Evolutionary conservation across 2,797 vertebrate species (phyloP).

Genomic region (Hippoglossus hippoglossus): DNA sequence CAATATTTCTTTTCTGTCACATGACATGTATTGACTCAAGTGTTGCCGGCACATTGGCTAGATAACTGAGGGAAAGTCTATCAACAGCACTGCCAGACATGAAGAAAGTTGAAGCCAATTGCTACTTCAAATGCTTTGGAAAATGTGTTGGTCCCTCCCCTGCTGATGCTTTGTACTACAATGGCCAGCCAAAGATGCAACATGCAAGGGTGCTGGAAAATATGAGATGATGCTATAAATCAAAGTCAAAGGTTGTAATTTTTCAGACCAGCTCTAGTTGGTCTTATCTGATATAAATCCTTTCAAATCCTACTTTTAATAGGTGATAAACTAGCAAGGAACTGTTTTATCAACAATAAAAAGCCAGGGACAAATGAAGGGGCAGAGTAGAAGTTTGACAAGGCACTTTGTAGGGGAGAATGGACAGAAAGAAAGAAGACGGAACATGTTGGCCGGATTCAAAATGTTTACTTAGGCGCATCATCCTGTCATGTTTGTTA

Average conservation of each 20-base stretch:
- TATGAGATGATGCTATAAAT: not conserved
- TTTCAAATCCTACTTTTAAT: not conserved
- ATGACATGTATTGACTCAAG: not conserved
- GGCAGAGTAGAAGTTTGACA: constrained; percentile 16
- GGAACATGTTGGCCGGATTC: not conserved
- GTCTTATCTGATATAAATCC: not conserved
- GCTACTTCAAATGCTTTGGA: constrained; percentile 5
- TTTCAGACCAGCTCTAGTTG: not conserved
- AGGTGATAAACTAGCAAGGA: not conserved
- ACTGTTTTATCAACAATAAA: constrained; percentile 14
- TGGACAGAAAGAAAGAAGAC: constrained; percentile 4
- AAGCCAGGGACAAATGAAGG: not conserved
- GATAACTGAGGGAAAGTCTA: constrained; percentile 2
- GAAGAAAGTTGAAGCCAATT: not conserved
- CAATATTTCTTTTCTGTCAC: not conserved
- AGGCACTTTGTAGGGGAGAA: constrained; percentile 58
- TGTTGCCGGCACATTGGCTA: constrained; percentile 1
- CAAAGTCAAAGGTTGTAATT: constrained; percentile 9
- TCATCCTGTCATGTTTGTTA: constrained; percentile 4
- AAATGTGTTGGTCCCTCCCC: not conserved
- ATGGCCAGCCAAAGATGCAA: constrained; percentile 1
- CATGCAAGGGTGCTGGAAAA: not conserved
- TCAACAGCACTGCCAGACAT: constrained; percentile 12
- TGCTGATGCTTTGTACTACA: constrained; percentile 28
- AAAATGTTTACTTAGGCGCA: not conserved